Percentiles rank a stretch among this genome's conserved stretches.
These are phyloP conservation scores for Intellagama lesueurii DNA, from an alignment of 2,797 vertebrate species.

Conservation along the genomic window DNA sequence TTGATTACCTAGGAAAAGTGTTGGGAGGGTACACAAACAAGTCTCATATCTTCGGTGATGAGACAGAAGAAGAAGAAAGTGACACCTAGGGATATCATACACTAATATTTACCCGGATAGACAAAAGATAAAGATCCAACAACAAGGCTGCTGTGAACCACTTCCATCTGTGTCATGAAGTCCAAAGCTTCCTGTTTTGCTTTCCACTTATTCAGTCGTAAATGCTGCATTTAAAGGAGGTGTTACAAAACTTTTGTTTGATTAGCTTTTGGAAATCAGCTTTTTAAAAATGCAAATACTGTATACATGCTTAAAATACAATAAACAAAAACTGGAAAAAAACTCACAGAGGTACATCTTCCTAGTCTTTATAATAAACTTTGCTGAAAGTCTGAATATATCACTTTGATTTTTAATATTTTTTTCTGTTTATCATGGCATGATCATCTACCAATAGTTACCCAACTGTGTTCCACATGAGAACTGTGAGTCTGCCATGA, in stretches of 20 bases:
- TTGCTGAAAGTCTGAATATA: slow-evolving; percentile 1
- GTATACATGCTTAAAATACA: not conserved
- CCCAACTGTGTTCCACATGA: not conserved
- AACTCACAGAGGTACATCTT: slow-evolving; percentile 5
- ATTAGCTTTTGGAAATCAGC: not conserved
- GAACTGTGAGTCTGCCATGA: not conserved
- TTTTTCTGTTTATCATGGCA: not conserved
- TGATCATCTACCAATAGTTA: not conserved
- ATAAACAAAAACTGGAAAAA: not conserved
- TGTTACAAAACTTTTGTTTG: not conserved
- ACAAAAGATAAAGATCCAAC: not conserved
- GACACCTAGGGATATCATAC: slow-evolving; percentile 5
- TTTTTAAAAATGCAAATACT: not conserved
- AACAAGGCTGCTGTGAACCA: not conserved
- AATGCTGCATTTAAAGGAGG: not conserved
- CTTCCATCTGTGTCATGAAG: not conserved
- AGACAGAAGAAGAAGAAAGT: slow-evolving; percentile 10
- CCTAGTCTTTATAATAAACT: not conserved
- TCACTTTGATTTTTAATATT: slow-evolving; percentile 17
- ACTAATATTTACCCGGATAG: slow-evolving; percentile 33
- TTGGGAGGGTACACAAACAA: not conserved
- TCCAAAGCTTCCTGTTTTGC: not conserved
- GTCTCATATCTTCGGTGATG: not conserved
- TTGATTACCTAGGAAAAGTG: not conserved
- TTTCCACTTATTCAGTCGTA: not conserved